Percentiles rank a stretch among this genome's conserved stretches.
Evolutionary conservation across 2,888 invertebrate species (phyloP).

Genomic region (Linnaemya tessellans): DNA sequence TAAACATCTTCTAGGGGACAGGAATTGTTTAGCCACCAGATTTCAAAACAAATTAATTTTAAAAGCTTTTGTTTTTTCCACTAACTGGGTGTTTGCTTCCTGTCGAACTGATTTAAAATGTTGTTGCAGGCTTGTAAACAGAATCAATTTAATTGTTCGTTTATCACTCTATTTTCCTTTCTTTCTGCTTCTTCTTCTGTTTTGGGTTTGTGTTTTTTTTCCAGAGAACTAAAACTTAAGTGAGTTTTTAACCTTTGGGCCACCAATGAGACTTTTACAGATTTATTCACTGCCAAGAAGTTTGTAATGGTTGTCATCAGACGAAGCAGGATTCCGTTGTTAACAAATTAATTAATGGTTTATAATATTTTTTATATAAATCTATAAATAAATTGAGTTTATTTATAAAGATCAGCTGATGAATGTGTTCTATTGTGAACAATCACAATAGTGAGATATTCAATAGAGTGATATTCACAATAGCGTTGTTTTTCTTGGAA

Average conservation of each 20-base stretch:
- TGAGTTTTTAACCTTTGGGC: neutral
- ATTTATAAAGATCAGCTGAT: too few species aligned
- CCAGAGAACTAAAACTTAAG: neutral
- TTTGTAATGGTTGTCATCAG: neutral
- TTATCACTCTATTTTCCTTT: slow-evolving; percentile 66
- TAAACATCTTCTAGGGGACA: slow-evolving; percentile 2
- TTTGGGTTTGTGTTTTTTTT: neutral
- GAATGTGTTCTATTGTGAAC: too few species aligned
- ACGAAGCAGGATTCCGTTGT: too few species aligned
- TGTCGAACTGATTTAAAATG: slow-evolving; percentile 1
- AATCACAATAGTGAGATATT: too few species aligned
- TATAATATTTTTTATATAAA: too few species aligned
- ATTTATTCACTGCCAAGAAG: too few species aligned
- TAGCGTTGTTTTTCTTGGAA: too few species aligned
- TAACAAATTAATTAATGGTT: too few species aligned
- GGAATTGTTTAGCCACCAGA: slow-evolving; percentile 23
- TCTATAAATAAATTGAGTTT: too few species aligned
- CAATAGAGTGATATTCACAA: too few species aligned
- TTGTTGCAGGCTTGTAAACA: slow-evolving; percentile 61
- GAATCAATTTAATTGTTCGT: slow-evolving; percentile 58
- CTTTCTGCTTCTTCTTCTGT: neutral
- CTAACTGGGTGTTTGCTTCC: neutral
- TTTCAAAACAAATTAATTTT: slow-evolving; percentile 50
- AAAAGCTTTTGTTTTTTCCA: slow-evolving; percentile 29
- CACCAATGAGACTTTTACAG: too few species aligned